These are phyloP conservation scores for Oxygymnocypris stewartii DNA, from an alignment of 2,113 vertebrate genomes.

Conservation along the genomic window DNA sequence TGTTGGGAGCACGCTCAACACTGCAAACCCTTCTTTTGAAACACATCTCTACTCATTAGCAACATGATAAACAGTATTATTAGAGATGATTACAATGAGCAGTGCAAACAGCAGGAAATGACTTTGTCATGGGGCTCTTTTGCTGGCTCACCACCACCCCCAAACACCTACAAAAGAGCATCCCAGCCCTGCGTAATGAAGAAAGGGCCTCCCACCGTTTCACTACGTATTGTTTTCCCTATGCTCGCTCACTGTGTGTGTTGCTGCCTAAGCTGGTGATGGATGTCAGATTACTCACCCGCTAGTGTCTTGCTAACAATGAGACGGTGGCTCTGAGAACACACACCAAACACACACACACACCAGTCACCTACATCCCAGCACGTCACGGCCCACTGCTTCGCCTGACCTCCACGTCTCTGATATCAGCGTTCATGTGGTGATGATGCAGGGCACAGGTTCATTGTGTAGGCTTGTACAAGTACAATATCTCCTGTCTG, in stretches of 20 bases:
- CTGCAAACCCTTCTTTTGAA: neutral
- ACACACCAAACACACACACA: conserved; percentile 51
- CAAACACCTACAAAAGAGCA: conserved; percentile 65
- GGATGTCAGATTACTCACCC: conserved; percentile 71
- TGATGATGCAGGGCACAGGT: neutral
- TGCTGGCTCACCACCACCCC: conserved; percentile 56
- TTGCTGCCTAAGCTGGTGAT: conserved; percentile 70
- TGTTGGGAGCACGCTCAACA: neutral
- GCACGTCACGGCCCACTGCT: conserved; percentile 52
- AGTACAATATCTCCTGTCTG: neutral
- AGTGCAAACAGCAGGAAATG: conserved; percentile 48
- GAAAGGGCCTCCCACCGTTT: conserved; percentile 67
- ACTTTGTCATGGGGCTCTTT: conserved; percentile 60
- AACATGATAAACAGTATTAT: neutral
- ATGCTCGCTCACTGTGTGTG: conserved; percentile 66
- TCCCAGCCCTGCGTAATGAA: conserved; percentile 60
- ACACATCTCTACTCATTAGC: neutral
- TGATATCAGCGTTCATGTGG: conserved; percentile 44
- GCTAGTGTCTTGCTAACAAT: conserved; percentile 52
- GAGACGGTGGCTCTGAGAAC: conserved; percentile 45
- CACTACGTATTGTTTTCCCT: conserved; percentile 65
- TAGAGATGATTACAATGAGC: conserved; percentile 18
- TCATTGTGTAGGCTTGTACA: neutral
- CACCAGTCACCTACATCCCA: conserved; percentile 51
- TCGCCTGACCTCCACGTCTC: conserved; percentile 46